A percentile compares a stretch with the other conserved stretches of the same genome.
Evolutionary conservation across 2,113 vertebrate genomes (phyloP).

Genomic region (Leuciscus idus): DNA sequence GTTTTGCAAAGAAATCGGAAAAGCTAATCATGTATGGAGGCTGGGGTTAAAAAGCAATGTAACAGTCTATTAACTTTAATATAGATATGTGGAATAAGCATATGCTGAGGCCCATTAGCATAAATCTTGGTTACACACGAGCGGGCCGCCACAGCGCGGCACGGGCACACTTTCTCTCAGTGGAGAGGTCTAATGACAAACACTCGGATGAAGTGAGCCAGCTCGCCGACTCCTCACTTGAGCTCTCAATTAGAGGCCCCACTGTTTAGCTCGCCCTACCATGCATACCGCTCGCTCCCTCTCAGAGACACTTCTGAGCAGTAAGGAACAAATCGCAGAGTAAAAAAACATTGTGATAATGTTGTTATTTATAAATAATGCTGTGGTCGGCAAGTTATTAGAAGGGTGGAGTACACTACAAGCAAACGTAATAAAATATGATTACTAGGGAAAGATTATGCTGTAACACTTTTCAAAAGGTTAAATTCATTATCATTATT

Average conservation of each 20-base stretch:
- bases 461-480: not conserved
- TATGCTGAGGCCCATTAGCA: slow-evolving; percentile 97
- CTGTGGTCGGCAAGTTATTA: not conserved
- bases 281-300: slow-evolving; percentile 13
- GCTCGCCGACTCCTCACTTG: slow-evolving; percentile 71
- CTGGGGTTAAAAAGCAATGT: slow-evolving; percentile 99
- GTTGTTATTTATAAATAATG: not conserved
- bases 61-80: slow-evolving; percentile 99
- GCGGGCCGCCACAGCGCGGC: slow-evolving; percentile 65
- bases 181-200: slow-evolving; percentile 77
- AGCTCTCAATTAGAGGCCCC: slow-evolving; percentile 77
- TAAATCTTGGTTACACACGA: slow-evolving; percentile 96
- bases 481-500: not conserved
- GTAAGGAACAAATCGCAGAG: not conserved
- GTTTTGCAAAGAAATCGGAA: slow-evolving; percentile 97
- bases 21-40: slow-evolving; percentile 99
- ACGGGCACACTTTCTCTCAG: slow-evolving; percentile 64
- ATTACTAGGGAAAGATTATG: not conserved
- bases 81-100: slow-evolving; percentile 99
- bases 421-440: not conserved
- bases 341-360: not conserved
- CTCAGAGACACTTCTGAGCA: slow-evolving; percentile 3
- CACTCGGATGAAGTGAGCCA: slow-evolving; percentile 73
- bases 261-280: slow-evolving; percentile 54
- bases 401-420: not conserved